Conservation (phyloP, 2,888 invertebrate species). For the Ischnura elegans region DNA sequence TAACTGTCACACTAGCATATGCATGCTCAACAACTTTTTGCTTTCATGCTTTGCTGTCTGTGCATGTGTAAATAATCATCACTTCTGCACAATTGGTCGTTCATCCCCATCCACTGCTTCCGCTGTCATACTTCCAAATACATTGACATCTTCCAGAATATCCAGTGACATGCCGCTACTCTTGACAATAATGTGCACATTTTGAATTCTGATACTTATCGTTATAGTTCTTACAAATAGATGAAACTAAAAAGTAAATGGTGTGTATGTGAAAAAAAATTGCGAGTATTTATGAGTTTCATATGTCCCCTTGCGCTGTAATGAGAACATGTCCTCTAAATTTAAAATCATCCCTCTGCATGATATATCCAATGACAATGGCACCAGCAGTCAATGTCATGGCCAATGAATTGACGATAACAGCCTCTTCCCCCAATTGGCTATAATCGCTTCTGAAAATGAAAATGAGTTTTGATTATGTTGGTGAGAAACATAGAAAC, state of each 20-base stretch:
- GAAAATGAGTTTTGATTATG: slow-evolving; percentile 72
- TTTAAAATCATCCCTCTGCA: slow-evolving; percentile 82
- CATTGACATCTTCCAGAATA: neutral
- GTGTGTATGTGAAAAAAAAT: slow-evolving; percentile 1
- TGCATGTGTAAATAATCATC: neutral
- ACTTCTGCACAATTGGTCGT: neutral
- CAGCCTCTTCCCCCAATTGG: slow-evolving; percentile 83
- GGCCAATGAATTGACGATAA: slow-evolving; percentile 86
- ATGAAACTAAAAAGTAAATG: slow-evolving; percentile 43
- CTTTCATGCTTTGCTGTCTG: neutral
- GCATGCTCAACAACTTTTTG: neutral
- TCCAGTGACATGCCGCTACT: neutral
- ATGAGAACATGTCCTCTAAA: slow-evolving; percentile 80
- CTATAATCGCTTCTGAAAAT: slow-evolving; percentile 80
- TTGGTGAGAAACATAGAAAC: slow-evolving; percentile 26
- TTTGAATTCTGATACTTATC: slow-evolving; percentile 32
- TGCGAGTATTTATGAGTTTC: neutral
- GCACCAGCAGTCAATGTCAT: slow-evolving; percentile 83
- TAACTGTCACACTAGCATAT: neutral
- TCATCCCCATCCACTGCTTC: neutral
- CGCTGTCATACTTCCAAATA: neutral
- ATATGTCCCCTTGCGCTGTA: slow-evolving; percentile 76
- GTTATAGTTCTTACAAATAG: neutral
- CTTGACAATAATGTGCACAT: slow-evolving; percentile 25
- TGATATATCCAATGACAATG: slow-evolving; percentile 84